phyloP scores from a whole-genome alignment of 1,140 invertebrate species.

The Zaprionus taronus region DNA sequence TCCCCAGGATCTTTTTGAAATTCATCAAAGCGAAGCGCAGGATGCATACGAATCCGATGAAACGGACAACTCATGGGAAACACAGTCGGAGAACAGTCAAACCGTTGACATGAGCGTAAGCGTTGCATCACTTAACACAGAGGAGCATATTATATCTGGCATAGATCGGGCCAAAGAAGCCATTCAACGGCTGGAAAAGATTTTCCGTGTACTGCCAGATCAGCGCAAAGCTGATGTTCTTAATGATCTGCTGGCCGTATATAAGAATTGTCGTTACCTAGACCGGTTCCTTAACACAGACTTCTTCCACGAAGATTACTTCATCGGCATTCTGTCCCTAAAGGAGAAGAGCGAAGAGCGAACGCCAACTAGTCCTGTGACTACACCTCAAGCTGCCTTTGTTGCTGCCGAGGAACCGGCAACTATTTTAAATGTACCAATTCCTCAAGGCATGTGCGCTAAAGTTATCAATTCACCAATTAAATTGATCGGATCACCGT shows the following conservation, averaged over 20 bases:
- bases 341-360: slow-evolving; percentile 10
- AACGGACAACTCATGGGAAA: slow-evolving; percentile 92
- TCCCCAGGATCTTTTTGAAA: slow-evolving; percentile 91
- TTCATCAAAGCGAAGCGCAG: slow-evolving; percentile 86
- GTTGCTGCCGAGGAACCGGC: not conserved
- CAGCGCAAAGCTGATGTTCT: slow-evolving; percentile 86
- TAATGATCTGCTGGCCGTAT: slow-evolving; percentile 88
- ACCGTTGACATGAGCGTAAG: slow-evolving; percentile 73
- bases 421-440: not conserved
- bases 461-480: not conserved
- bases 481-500: not conserved
- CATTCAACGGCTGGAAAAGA: slow-evolving; percentile 91
- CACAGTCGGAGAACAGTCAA: slow-evolving; percentile 87
- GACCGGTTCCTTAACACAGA: slow-evolving; percentile 93
- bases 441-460: not conserved
- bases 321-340: slow-evolving; percentile 36
- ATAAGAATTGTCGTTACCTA: slow-evolving; percentile 94
- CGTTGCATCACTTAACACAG: slow-evolving; percentile 63
- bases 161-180: slow-evolving; percentile 90
- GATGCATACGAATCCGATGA: slow-evolving; percentile 86
- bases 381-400: not conserved
- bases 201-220: slow-evolving; percentile 90
- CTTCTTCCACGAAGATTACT: slow-evolving; percentile 91
- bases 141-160: slow-evolving; percentile 89
- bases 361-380: not conserved